These are phyloP conservation scores for Cecidostiba fungosa DNA, from an alignment of 2,888 invertebrate species.

Conservation along the genomic window DNA sequence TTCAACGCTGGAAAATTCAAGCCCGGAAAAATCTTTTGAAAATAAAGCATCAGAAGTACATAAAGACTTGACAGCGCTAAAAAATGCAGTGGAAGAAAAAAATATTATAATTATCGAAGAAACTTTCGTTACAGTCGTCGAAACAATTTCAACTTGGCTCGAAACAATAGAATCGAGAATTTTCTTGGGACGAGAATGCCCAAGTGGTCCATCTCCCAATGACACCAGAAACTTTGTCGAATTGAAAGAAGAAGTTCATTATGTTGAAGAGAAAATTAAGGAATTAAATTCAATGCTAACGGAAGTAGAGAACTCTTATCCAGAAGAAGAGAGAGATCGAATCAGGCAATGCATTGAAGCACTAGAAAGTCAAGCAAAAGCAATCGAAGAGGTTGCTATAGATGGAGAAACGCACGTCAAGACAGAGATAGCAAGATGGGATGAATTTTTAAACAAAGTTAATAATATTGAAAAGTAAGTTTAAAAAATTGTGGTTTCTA, in stretches of 20 bases:
- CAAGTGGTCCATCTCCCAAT: slow-evolving; percentile 69
- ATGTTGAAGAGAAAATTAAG: slow-evolving; percentile 85
- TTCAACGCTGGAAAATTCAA: slow-evolving; percentile 82
- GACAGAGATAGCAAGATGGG: slow-evolving; percentile 86
- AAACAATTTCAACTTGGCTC: slow-evolving; percentile 91
- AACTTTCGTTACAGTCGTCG: slow-evolving; percentile 88
- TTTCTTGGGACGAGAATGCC: slow-evolving; percentile 81
- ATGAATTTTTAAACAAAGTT: slow-evolving; percentile 85
- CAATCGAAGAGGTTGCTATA: slow-evolving; percentile 86
- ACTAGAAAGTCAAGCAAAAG: slow-evolving; percentile 85
- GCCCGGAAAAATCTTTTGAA: slow-evolving; percentile 81
- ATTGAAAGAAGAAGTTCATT: slow-evolving; percentile 85
- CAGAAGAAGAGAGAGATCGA: slow-evolving; percentile 80
- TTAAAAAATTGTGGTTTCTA: not conserved
- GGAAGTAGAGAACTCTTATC: slow-evolving; percentile 72
- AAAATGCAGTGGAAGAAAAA: slow-evolving; percentile 83
- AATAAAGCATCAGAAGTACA: slow-evolving; percentile 83
- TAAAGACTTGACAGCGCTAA: slow-evolving; percentile 83
- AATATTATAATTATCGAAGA: slow-evolving; percentile 84
- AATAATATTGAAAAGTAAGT: slow-evolving; percentile 83
- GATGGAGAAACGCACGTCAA: slow-evolving; percentile 82
- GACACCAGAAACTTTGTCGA: slow-evolving; percentile 81
- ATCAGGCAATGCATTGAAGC: slow-evolving; percentile 83
- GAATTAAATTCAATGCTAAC: slow-evolving; percentile 84
- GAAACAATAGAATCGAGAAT: slow-evolving; percentile 92